phyloP scores from a whole-genome alignment of 2,888 invertebrate species.

The Sympetrum striolatum region DNA sequence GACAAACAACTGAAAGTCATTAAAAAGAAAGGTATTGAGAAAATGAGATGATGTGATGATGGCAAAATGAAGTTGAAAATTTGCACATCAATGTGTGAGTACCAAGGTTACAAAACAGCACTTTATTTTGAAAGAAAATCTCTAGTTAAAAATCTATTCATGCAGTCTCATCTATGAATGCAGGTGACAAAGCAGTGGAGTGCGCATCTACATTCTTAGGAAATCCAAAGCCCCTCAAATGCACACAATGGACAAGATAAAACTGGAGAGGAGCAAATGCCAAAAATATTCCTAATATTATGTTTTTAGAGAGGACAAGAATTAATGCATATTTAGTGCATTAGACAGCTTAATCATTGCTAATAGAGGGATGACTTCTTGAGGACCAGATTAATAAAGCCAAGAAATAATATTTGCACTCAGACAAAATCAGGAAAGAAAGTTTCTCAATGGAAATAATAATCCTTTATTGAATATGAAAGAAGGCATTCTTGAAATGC shows the following conservation, averaged over 20 bases:
- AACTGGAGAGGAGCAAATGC: slow-evolving; percentile 1
- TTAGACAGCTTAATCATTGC: neutral
- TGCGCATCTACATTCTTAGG: neutral
- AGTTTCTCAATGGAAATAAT: neutral
- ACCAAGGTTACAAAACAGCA: slow-evolving; percentile 2
- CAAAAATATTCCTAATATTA: neutral
- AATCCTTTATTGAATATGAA: neutral
- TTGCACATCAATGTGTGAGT: slow-evolving; percentile 12
- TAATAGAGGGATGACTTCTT: neutral
- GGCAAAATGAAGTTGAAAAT: slow-evolving; percentile 1
- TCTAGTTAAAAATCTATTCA: slow-evolving; percentile 13
- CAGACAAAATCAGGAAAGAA: neutral
- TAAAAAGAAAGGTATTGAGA: neutral
- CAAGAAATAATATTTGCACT: slow-evolving; percentile 8
- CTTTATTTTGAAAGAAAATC: neutral
- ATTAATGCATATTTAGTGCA: neutral
- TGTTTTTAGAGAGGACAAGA: slow-evolving; percentile 1
- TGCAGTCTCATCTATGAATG: slow-evolving; percentile 17
- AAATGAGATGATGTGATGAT: neutral
- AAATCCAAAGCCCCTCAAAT: neutral
- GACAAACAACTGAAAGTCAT: neutral
- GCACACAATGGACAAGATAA: neutral
- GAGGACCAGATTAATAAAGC: slow-evolving; percentile 2
- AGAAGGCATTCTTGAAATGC: neutral
- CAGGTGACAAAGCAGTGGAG: slow-evolving; percentile 25